Percentiles rank a stretch among this genome's conserved stretches.
Evolutionary conservation across 2,888 invertebrate species (phyloP).

Genomic region (Pemphredon lugubris): DNA sequence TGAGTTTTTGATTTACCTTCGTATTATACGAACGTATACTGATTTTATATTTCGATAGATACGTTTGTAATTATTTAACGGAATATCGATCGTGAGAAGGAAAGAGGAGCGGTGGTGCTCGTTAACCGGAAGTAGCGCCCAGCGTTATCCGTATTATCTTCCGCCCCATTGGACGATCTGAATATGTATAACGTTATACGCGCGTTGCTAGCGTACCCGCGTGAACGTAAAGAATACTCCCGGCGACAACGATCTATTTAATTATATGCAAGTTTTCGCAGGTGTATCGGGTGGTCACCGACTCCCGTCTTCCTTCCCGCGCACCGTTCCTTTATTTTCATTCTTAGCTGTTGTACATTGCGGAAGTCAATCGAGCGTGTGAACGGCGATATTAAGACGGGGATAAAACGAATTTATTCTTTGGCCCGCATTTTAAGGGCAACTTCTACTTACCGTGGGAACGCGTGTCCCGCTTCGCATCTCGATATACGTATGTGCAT

Average conservation of each 20-base stretch:
- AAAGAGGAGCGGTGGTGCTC: conserved; percentile 4
- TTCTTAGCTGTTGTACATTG: conserved; percentile 26
- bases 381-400: conserved; percentile 49
- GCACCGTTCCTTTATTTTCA: conserved; percentile 32
- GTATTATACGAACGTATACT: too few relatives aligned
- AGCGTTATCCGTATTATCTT: conserved; percentile 64
- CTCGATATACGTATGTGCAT: too few relatives aligned
- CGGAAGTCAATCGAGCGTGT: conserved; percentile 67
- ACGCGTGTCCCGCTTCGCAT: too few relatives aligned
- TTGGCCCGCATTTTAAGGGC: conserved; percentile 48
- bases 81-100: background rate
- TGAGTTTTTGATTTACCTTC: too few relatives aligned
- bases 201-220: conserved; percentile 19
- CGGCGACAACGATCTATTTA: conserved; percentile 67
- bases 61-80: too few relatives aligned
- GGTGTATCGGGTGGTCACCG: conserved; percentile 60
- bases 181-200: conserved; percentile 58
- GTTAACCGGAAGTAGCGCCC: conserved; percentile 61
- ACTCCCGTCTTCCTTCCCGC: conserved; percentile 34
- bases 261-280: conserved; percentile 69
- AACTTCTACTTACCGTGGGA: conserved; percentile 20
- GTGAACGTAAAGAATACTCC: conserved; percentile 56
- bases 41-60: too few relatives aligned
- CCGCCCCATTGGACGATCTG: conserved; percentile 60
- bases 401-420: conserved; percentile 15